These are phyloP conservation scores for Sarcophaga carnaria DNA, from an alignment of 2,888 invertebrate species.

Conservation along the genomic window DNA sequence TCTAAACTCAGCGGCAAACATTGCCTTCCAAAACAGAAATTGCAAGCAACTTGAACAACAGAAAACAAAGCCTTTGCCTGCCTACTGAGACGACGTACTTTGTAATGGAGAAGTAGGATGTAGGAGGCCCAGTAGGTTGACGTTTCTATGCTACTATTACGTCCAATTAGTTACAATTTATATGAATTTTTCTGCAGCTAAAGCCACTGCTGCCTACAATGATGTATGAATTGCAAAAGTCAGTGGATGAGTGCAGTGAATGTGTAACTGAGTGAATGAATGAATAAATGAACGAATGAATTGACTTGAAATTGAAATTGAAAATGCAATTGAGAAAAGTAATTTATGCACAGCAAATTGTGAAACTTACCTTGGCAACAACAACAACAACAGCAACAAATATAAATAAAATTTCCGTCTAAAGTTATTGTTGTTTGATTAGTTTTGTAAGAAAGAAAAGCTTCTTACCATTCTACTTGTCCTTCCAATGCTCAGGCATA, in stretches of 20 bases:
- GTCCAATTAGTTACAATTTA: constrained; percentile 69
- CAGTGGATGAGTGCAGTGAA: not conserved
- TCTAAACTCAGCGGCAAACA: not conserved
- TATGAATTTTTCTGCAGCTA: constrained; percentile 59
- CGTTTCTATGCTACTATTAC: constrained; percentile 63
- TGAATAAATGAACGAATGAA: constrained; percentile 10
- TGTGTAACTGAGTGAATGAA: constrained; percentile 20
- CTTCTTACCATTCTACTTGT: not conserved
- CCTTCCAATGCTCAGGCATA: too few relatives aligned
- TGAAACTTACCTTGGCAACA: constrained; percentile 55
- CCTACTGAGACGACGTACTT: not conserved
- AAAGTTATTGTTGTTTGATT: constrained; percentile 50
- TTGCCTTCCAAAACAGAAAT: not conserved
- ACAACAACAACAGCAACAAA: too few relatives aligned
- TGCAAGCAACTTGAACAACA: not conserved
- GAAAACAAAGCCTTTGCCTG: too few relatives aligned
- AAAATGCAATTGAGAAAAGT: constrained; percentile 67
- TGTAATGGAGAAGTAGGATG: not conserved
- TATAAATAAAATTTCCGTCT: not conserved
- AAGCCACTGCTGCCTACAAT: constrained; percentile 14
- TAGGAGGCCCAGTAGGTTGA: constrained; percentile 11
- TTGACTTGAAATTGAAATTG: constrained; percentile 56
- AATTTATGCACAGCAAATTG: constrained; percentile 67
- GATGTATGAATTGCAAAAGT: constrained; percentile 37
- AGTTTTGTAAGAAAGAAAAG: constrained; percentile 40